Base-by-base conservation (phyloP, 2,113 vertebrate genomes). In the Cynocephalus volans region DNA sequence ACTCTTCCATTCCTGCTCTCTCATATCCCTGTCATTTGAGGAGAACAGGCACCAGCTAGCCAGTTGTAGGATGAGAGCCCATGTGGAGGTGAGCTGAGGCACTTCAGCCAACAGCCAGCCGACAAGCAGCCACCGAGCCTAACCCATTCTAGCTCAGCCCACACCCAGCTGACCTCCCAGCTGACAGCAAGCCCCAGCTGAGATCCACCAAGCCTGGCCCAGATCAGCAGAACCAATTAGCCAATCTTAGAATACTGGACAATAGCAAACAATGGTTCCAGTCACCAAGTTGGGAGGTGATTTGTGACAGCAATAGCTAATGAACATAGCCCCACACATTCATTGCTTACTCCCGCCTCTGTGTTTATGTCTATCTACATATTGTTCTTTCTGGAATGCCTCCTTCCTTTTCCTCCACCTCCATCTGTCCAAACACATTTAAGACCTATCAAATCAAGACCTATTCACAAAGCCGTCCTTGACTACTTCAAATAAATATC, bases 251-350 rank as follows among this genome's bases (percentile, higher is more conserved):
- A 62, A 56, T 50, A 64, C 58, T 1, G 33, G n/a, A 45, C 26
- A 88, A 67, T 23, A n/a, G 28, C 50, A 60, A 84, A 89, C 60
- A 5, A 33, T 96, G 94, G 60, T 86, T 92, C 80, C 10, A 80
- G 3, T 15, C 75, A 76, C 8, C 50, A 80, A n/a, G 13, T 28
- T 64, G 52, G 31, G 54, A 79, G 24, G 33, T 93, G n/a, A 86
- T 62, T 82, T 75, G 69, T 88, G 83, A 82, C 11, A 90, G 52
- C 18, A 83, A 28, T 62, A 92, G 72, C 28, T n/a, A n/a, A 92
- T 8, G 18, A 88, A 67, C 23, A 5, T 31, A 56, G 41, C 6
- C 17, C 17, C 31, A n/a, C 31, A 62, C 3, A 50, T 56, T 48
- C n/a, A 18, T 41, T 58, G 12, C 14, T 41, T 52, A 79, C 52